Evolutionary conservation across 2,797 vertebrate genomes (phyloP), one percentile per base, ranked within the genome.

Genomic region (Gastrophryne carolinensis): DNA sequence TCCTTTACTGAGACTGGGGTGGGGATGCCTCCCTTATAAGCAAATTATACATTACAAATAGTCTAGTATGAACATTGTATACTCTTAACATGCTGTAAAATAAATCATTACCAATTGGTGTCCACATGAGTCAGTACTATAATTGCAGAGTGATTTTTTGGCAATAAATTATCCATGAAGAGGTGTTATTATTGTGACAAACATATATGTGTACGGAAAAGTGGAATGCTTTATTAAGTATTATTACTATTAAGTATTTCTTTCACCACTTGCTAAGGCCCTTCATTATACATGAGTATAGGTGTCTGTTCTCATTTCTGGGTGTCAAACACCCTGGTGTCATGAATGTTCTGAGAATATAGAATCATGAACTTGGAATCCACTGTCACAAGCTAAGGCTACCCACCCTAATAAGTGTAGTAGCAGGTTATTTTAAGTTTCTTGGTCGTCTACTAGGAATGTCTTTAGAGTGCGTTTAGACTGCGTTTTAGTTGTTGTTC

Each of bases 251-350:
- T 27, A 75, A 75, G 29, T 44, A 19, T 63, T 44, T 47, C 37
- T 44, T 56, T 47, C 34, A 72, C 23, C 35, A 37, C 35, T 57
- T 58, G 58, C 34, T 34, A 19, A 57, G 37, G 27, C 32, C 50
- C 9, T 56, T 64, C 57, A 77, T 77, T 77, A 71, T 11, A 19
- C 57, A 15, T 71, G 67, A 64, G 67, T 78, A 78, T 71, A 57
- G 19, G 2, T 65, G 41, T 52, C 19, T 71, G 44, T 26, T 27
- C 29, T 35, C 39, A 19, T n/a, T n/a, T 47, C 17, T 56, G 32
- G 54, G 63, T 56, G 17, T 35, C 57, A 57, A 52, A 65, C 75
- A 65, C 67, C 60, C 67, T 65, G 24, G 24, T 65, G 47, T 49
- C 57, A 65, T 71, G 64, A 50, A 71, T 52, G 53, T 56, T 58